Evolutionary conservation across 2,797 vertebrate species (phyloP), one percentile per base, ranked within the genome.

Genomic region (Nannoperca obscura): DNA sequence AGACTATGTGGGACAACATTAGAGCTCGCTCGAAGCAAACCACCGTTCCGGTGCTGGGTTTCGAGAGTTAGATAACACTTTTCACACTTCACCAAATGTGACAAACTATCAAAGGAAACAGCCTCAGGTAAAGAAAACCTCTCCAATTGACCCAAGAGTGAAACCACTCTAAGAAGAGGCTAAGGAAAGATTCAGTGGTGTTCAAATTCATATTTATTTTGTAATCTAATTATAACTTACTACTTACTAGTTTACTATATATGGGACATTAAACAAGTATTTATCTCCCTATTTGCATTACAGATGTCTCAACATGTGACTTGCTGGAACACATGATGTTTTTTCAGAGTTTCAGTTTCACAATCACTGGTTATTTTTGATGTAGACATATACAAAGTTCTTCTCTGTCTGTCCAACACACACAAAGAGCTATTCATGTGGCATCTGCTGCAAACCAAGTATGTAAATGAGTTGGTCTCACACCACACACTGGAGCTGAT

Each of bases 401-500:
- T 68, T 62, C 44, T 69, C 54, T 15, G 53, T 64, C 34, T n/a
- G 60, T 74, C 34, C 34, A 38, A 40, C 64, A 62, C 44, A 57
- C 58, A 82, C 76, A 86, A 22, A 74, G 40, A 82, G 44, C 38
- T 15, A 57, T 68, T 74, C 38, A 42, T 14, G 40, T 17, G 38
- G 12, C 61, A 20, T 34, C 55, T 65, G 49, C 65, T 36, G 14
- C 7, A 0, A 46, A 53, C 13, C 78, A 46, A 59, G 36, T 78
- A 86, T 77, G 86, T 13, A 79, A 87, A 90, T 66, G 2, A 71
- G 44, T 11, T 50, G 64, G 65, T 66, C 12, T 9, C 53, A 47
- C 60, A 59, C 13, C 10, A 52, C 64, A 19, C 40, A 4, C 49
- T 3, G 27, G 15, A 60, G 62, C 73, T 32, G 53, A 34, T 42